Percentiles rank a stretch among this genome's conserved stretches.
Evolutionary conservation across 2,888 invertebrate genomes (phyloP).

Genomic region (Drosophila emarginata): DNA sequence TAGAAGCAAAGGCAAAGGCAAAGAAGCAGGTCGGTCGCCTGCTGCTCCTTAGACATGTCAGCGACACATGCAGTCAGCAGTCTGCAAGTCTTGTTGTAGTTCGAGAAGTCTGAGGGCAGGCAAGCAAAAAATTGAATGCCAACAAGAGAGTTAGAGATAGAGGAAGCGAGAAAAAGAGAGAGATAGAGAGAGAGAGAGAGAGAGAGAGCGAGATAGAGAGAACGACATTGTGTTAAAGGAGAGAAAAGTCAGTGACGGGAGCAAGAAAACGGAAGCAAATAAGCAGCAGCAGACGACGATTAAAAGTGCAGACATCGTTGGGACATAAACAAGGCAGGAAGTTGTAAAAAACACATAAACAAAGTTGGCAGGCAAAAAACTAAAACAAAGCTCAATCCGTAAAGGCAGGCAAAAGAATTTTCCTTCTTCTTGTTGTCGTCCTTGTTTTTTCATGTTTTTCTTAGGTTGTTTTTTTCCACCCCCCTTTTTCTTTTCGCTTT

Average conservation of each 20-base stretch:
- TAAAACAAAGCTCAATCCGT: constrained; percentile 53
- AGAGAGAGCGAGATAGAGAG: constrained; percentile 8
- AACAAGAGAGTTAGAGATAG: constrained; percentile 5
- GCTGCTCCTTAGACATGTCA: constrained; percentile 66
- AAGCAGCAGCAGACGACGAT: constrained; percentile 49
- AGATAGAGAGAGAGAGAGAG: not conserved
- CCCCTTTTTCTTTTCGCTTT: not conserved
- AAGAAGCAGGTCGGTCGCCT: constrained; percentile 6
- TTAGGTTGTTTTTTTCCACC: not conserved
- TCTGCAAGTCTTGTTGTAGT: constrained; percentile 7
- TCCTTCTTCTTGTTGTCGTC: constrained; percentile 25
- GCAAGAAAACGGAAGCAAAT: constrained; percentile 21
- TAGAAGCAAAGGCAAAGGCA: not conserved
- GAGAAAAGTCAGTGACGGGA: constrained; percentile 3
- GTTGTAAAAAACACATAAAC: constrained; percentile 61
- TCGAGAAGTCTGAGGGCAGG: constrained; percentile 21
- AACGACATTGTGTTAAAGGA: too few species aligned
- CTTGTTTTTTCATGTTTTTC: constrained; percentile 1
- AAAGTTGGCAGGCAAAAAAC: constrained; percentile 49
- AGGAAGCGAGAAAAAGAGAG: not conserved
- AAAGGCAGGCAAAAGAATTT: constrained; percentile 32
- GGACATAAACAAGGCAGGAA: constrained; percentile 68
- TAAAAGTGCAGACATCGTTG: constrained; percentile 68
- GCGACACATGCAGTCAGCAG: constrained; percentile 63
- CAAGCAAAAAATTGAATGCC: constrained; percentile 48